Evolutionary conservation across 2,797 vertebrate genomes (phyloP), one percentile per base, ranked within the genome.

Genomic region (Cirrhinus molitorella): DNA sequence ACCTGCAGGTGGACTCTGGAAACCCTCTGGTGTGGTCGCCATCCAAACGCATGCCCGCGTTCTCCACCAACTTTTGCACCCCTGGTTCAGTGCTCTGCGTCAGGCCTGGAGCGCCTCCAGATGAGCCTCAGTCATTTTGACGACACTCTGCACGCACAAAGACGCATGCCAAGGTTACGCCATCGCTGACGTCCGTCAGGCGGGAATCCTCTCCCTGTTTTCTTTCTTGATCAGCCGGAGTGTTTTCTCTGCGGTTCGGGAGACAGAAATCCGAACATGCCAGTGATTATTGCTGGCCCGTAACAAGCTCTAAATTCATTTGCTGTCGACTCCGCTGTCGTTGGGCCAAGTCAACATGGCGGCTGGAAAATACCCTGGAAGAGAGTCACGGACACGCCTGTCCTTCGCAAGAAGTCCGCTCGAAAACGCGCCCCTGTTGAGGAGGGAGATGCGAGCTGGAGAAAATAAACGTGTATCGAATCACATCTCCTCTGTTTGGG

Each of bases 281-380:
- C 90, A 91, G 87, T 85, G 59, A 88, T 86, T 88, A 88, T 89
- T 92, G 90, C 89, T 83, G 88, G 82, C 82, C 87, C 87, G 87
- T 91, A 91, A 92, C 89, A 90, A 90, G 89, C 89, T 90, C 88
- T 87, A 90, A 88, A 89, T 90, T 88, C 88, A 92, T 92, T 92
- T 92, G 92, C 88, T 90, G 92, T 91, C 89, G 84, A 86, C 86
- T 83, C 76, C 55, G 89, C 89, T 93, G 92, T 93, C 88, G 84
- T 83, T 37, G 83, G 19, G 92, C 92, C 93, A 93, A 90, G 57
- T 90, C 88, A 90, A 90, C 89, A 89, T 88, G 81, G 85, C 37
- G 71, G 77, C 86, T 93, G 93, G 92, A 93, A 94, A 94, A 93
- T 90, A 93, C 92, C 92, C 91, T 92, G 91, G 91, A 93, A 93